Evolutionary conservation across 2,113 vertebrate genomes (phyloP).

Genomic region (Phalacrocorax carbo): DNA sequence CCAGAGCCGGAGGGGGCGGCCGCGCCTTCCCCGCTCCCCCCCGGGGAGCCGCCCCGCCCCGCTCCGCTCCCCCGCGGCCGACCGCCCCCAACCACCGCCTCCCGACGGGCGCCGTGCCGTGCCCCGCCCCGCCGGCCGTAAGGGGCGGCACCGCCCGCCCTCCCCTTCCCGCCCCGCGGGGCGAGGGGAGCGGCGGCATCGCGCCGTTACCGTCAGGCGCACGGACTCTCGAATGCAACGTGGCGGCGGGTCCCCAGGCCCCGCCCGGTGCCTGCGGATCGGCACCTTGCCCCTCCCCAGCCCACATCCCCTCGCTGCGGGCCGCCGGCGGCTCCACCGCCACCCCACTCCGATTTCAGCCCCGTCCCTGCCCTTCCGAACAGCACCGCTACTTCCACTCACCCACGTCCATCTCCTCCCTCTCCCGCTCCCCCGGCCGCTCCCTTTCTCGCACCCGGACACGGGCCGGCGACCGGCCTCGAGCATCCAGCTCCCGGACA

Average conservation of each 20-base stretch:
- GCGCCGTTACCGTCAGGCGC: accelerated
- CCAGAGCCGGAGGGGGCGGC: no score
- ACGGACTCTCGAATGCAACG: accelerated
- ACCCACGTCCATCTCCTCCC: accelerated
- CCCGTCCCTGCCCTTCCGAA: no score
- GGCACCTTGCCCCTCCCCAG: neutral
- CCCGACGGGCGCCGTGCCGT: no score
- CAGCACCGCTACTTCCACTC: accelerated
- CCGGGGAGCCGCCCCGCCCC: no score
- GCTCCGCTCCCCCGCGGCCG: no score
- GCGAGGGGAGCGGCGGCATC: neutral
- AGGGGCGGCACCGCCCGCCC: no score
- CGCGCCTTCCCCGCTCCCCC: no score
- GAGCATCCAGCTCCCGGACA: accelerated
- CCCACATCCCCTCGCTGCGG: accelerated
- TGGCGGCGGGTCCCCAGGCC: neutral
- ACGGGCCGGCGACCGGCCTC: accelerated
- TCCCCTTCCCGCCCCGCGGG: no score
- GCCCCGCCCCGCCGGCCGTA: no score
- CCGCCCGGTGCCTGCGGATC: neutral
- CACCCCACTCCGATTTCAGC: neutral
- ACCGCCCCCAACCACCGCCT: no score
- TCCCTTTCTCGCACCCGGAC: accelerated
- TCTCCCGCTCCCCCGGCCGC: neutral
- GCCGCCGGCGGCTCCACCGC: no score